A percentile compares a stretch with the other conserved stretches of the same genome.
phyloP scores from a whole-genome alignment of 2,113 vertebrate species.

The Pitta sordida region DNA sequence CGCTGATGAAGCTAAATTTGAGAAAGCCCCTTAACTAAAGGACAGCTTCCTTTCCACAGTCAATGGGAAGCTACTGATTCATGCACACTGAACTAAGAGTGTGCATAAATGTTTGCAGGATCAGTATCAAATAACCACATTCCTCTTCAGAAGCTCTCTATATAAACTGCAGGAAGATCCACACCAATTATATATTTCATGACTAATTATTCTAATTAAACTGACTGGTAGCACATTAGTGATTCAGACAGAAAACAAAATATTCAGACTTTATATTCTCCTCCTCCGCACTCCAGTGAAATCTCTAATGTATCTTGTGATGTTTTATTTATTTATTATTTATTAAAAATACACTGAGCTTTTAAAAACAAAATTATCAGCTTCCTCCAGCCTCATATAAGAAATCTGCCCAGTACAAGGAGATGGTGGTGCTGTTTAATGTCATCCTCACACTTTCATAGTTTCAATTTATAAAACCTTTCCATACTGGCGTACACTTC shows the following conservation, averaged over 20 bases:
- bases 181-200: conserved; percentile 43
- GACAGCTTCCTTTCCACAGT: neutral
- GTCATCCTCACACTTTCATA: neutral
- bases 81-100: neutral
- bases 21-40: neutral
- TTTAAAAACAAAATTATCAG: neutral
- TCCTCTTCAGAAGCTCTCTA: conserved; percentile 27
- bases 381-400: neutral
- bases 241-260: conserved; percentile 58
- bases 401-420: neutral
- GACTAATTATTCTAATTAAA: conserved; percentile 64
- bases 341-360: neutral
- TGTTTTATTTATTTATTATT: conserved; percentile 35
- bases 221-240: conserved; percentile 42
- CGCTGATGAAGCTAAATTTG: neutral
- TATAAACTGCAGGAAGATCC: conserved; percentile 12
- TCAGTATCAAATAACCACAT: conserved; percentile 29
- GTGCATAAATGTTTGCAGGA: neutral
- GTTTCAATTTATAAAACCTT: neutral
- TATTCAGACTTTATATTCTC: conserved; percentile 44
- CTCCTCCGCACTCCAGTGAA: conserved; percentile 25
- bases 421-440: neutral
- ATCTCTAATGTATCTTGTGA: neutral
- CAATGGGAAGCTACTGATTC: neutral
- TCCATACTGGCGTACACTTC: neutral